Base-by-base conservation (phyloP, 2,797 vertebrate genomes). In the Neosalanx taihuensis region DNA sequence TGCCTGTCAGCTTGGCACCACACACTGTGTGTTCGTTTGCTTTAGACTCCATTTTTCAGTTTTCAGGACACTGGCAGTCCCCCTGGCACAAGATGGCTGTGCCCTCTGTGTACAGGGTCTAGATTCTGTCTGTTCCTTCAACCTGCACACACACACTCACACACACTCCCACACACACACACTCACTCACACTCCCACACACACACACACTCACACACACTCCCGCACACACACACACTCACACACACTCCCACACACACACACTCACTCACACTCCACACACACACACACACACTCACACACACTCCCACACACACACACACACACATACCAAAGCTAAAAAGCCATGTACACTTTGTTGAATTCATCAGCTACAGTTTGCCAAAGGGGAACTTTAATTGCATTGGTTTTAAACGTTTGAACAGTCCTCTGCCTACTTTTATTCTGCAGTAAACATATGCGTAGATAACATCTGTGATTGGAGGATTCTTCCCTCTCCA, bases 351-450 rank as follows among this genome's bases (percentile, higher is more conserved):
- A 66, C 64, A 75, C 70, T 79, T 82, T 41, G 75, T 85, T 83
- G 64, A 79, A 83, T 86, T 81, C 73, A 74, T 64, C 67, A 46
- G 53, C 72, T 33, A 75, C 41, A 1, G 82, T 68, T 75, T 67
- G 75, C 86, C 82, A 83, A 72, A 71, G 74, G 83, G 76, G 83
- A 86, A 73, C 75, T 51, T 72, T 83, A 76, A 81, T 84, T 84
- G 64, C 86, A 84, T 84, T 70, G 61, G 62, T 81, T 83, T 80
- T 83, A 82, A 79, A 82, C 88, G 69, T 73, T 85, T 85, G 84
- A 77, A 84, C 82, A 74, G 17, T 17, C 15, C 5, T 12, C 9
- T 53, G 65, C 29, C 49, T 67, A 6, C 59, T 1, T 49, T 46
- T 70, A 64, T 69, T 77, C 61, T 49, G 71, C 60, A 26, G 70